Percentiles rank a stretch among this genome's conserved stretches.
Conservation (phyloP, 2,888 invertebrate genomes). For the Drosophila melanosoma region DNA sequence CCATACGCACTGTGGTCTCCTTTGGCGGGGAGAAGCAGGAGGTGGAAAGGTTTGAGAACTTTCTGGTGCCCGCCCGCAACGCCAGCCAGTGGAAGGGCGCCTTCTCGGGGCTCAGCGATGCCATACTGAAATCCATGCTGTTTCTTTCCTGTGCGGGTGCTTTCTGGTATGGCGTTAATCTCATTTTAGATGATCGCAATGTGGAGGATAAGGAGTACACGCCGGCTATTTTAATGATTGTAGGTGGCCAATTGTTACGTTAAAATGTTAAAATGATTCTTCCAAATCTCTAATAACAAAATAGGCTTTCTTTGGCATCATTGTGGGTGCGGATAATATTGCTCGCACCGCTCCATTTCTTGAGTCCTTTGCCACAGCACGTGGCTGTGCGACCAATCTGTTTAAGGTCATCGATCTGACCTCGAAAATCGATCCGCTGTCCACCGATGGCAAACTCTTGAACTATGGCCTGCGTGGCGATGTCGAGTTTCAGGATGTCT, state of each 20-base stretch:
- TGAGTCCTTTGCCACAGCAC: slow-evolving; percentile 90
- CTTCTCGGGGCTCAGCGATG: slow-evolving; percentile 89
- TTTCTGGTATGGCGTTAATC: slow-evolving; percentile 92
- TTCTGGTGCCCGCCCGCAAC: slow-evolving; percentile 88
- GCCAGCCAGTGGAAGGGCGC: slow-evolving; percentile 89
- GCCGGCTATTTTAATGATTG: slow-evolving; percentile 90
- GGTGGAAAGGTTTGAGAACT: slow-evolving; percentile 87
- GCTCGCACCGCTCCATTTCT: slow-evolving; percentile 91
- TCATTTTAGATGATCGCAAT: slow-evolving; percentile 89
- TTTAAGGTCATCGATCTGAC: slow-evolving; percentile 91
- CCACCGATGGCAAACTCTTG: slow-evolving; percentile 88
- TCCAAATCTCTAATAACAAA: background rate
- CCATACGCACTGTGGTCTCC: slow-evolving; percentile 91
- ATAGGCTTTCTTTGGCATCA: slow-evolving; percentile 89
- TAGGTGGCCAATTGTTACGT: slow-evolving; percentile 83
- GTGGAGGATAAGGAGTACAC: slow-evolving; percentile 88
- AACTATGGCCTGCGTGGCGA: slow-evolving; percentile 87
- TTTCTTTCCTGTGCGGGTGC: slow-evolving; percentile 91
- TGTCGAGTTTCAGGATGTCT: slow-evolving; percentile 89
- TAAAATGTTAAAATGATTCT: too few relatives aligned
- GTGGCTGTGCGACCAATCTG: slow-evolving; percentile 90
- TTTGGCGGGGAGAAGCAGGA: slow-evolving; percentile 92
- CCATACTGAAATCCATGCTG: slow-evolving; percentile 90
- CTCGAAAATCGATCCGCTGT: slow-evolving; percentile 90
- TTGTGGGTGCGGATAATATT: slow-evolving; percentile 92